A percentile compares a stretch with the other conserved stretches of the same genome.
Evolutionary conservation across 2,888 invertebrate species (phyloP).

Genomic region (Dicyrtomina minuta): DNA sequence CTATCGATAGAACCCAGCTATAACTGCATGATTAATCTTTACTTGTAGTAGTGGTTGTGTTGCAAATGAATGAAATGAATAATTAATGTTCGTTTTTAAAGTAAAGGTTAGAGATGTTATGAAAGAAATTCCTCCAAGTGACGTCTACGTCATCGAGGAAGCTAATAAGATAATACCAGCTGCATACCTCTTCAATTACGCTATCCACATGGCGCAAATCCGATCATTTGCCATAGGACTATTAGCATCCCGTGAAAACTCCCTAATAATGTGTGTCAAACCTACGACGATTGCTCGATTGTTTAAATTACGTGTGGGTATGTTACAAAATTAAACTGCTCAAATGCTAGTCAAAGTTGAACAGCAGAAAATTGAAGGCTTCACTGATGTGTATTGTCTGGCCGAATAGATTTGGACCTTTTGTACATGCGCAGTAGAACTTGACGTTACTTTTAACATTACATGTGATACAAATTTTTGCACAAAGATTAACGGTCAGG

Average conservation of each 20-base stretch:
- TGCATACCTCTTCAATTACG: conserved; percentile 35
- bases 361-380: too few species aligned
- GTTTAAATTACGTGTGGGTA: conserved; percentile 48
- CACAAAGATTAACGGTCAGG: too few species aligned
- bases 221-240: conserved; percentile 42
- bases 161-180: conserved; percentile 25
- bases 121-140: conserved; percentile 36
- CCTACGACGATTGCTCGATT: conserved; percentile 39
- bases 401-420: too few species aligned
- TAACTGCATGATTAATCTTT: too few species aligned
- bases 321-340: conserved; percentile 7
- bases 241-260: conserved; percentile 30
- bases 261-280: conserved; percentile 40
- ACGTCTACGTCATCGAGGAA: conserved; percentile 47
- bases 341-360: too few species aligned
- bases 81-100: background rate
- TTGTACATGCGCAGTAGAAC: too few species aligned
- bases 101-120: conserved; percentile 38
- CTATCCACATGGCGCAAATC: conserved; percentile 39
- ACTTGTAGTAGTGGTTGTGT: background rate
- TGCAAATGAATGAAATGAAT: too few species aligned
- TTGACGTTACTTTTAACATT: too few species aligned
- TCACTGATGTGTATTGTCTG: too few species aligned
- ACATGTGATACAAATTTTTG: too few species aligned
- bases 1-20: background rate